A percentile compares a stretch with the other conserved stretches of the same genome.
These are phyloP conservation scores for Anthoscopus minutus DNA, from an alignment of 2,113 vertebrate genomes.

Conservation along the genomic window DNA sequence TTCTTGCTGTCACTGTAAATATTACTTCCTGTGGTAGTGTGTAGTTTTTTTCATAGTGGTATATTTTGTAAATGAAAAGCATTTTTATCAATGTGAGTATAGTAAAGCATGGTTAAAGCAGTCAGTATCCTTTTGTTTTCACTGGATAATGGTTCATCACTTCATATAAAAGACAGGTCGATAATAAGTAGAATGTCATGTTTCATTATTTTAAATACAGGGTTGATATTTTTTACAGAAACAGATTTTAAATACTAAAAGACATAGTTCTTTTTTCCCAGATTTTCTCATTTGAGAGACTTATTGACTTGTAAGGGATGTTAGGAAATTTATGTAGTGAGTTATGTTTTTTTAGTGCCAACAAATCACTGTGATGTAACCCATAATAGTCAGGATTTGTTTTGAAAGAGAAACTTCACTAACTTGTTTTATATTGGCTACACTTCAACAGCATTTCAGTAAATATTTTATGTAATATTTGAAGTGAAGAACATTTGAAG, in stretches of 20 bases:
- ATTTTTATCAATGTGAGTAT: neutral
- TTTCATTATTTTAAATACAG: neutral
- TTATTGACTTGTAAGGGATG: neutral
- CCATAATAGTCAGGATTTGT: neutral
- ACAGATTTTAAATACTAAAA: neutral
- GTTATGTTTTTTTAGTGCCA: neutral
- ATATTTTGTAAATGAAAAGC: neutral
- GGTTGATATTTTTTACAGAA: neutral
- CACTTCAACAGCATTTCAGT: neutral
- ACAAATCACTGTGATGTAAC: neutral
- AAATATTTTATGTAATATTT: neutral
- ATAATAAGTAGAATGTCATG: neutral
- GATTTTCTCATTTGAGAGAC: neutral
- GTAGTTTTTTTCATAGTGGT: neutral
- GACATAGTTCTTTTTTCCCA: neutral
- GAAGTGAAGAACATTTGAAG: neutral
- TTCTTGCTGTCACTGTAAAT: constrained; percentile 9
- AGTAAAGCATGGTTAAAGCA: neutral
- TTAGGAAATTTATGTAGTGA: neutral
- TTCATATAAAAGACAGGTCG: neutral
- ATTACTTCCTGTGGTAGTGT: neutral
- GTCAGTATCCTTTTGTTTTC: neutral
- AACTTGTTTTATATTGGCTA: neutral
- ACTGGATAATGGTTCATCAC: neutral
- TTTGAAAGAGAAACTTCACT: neutral